Evolutionary conservation across 2,113 vertebrate species (phyloP).

Genomic region (Lutjanus erythropterus): DNA sequence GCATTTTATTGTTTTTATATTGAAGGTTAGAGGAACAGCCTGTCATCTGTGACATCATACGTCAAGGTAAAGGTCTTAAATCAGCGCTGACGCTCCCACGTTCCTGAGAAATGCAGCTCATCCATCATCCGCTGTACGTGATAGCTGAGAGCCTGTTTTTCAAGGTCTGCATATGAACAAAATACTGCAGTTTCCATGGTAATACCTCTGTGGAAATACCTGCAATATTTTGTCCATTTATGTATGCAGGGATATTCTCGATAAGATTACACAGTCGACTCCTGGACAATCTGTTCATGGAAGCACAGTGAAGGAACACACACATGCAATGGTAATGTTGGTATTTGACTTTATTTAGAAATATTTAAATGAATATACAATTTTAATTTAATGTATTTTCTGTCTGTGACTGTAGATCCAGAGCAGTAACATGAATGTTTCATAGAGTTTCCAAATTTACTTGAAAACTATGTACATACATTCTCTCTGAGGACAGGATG

Average conservation of each 20-base stretch:
- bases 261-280: background rate
- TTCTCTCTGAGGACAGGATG: background rate
- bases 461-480: slow-evolving; percentile 7
- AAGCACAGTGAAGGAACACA: slow-evolving; percentile 12
- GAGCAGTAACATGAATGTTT: slow-evolving; percentile 11
- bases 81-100: slow-evolving; percentile 8
- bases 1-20: background rate
- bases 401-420: slow-evolving; percentile 5
- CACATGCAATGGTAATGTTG: background rate
- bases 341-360: slow-evolving; percentile 33
- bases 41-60: slow-evolving; percentile 4
- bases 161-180: slow-evolving; percentile 32
- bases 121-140: slow-evolving; percentile 41
- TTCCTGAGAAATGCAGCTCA: slow-evolving; percentile 36
- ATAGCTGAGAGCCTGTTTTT: background rate
- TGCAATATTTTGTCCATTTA: slow-evolving; percentile 33
- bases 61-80: slow-evolving; percentile 42
- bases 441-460: background rate
- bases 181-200: slow-evolving; percentile 64
- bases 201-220: slow-evolving; percentile 32
- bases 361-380: slow-evolving; percentile 44
- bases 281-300: background rate
- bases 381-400: slow-evolving; percentile 19
- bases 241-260: background rate
- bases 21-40: background rate